These are phyloP conservation scores for Mallateleia sp. DNA, from an alignment of 2,888 invertebrate species.

Conservation along the genomic window DNA sequence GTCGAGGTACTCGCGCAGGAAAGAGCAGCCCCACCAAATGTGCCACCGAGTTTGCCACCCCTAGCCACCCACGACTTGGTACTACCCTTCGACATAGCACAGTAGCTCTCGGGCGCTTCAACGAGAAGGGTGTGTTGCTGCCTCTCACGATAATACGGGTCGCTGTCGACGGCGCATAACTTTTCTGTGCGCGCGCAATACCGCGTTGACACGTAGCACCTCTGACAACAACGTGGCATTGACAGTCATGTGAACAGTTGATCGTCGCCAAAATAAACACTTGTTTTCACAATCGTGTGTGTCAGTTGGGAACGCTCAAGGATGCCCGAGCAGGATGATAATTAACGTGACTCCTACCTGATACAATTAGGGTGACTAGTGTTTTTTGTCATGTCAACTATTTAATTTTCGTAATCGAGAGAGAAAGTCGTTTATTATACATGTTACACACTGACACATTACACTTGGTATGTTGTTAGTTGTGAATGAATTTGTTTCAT, in stretches of 20 bases:
- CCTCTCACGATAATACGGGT: constrained; percentile 72
- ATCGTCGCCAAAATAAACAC: background rate
- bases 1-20: constrained; percentile 85
- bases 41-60: constrained; percentile 78
- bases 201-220: constrained; percentile 38
- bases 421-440: constrained; percentile 50
- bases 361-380: constrained; percentile 58
- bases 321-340: constrained; percentile 35
- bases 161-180: constrained; percentile 33
- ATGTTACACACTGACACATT: constrained; percentile 14
- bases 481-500: constrained; percentile 25
- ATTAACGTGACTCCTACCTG: constrained; percentile 28
- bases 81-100: constrained; percentile 88
- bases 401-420: background rate
- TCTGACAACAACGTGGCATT: constrained; percentile 71
- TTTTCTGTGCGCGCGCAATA: constrained; percentile 71
- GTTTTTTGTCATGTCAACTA: constrained; percentile 22
- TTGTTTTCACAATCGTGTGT: constrained; percentile 17
- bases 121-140: constrained; percentile 87
- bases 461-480: constrained; percentile 25
- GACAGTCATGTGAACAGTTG: constrained; percentile 57
- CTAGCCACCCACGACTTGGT: constrained; percentile 86
- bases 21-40: constrained; percentile 85
- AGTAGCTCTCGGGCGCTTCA: constrained; percentile 88
- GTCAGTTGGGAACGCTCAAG: constrained; percentile 38